Base-by-base conservation (phyloP, 2,888 invertebrate genomes). In the Cryptus viduatorius region DNA sequence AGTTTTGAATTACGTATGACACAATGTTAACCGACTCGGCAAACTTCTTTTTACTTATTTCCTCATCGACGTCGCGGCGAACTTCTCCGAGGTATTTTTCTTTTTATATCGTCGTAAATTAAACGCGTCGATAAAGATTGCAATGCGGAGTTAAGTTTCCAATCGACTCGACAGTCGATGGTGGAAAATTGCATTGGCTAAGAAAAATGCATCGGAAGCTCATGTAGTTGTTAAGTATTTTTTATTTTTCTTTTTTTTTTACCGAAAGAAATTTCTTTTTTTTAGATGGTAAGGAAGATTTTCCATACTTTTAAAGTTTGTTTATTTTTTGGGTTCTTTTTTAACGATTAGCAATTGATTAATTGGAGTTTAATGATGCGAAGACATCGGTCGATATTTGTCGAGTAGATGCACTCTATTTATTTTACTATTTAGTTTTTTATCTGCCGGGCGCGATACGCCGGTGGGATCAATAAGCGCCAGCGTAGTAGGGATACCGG, bases 381-480 rank as follows among this genome's bases (percentile, higher is more conserved):
- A 12, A 16, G 24, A 48, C 44, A 44, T 24, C 61, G 14, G 67
- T 71, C 71, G 69, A 78, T 78, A 64, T 69, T 73, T 50, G 48
- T 61, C 8, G 19, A 46, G 19, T 10, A 24, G 31, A 50, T 64
- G 64, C 16, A 68, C 68, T 71, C 76, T 72, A 71, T 65, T 53
- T 48, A 50, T 75, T 71, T 48, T 48, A 12, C 69, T 71, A 24
- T 72, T 61, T 71, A 24, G 67, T 61, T 67, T 73, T 76, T 79
- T 64, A 50, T 44, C 65, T 61, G 61, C 19, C 29, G 77, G 82
- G 71, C 64, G 80, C 79, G 80, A 84, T 82, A 84, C 59, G 77
- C 77, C 14, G 53, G 61, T 42, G 83, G 85, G 84, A 87, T 87
- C 86, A 87, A 87, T 86, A 86, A 87, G 68, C 64, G 48, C 76